phyloP scores from a whole-genome alignment of 2,113 vertebrate genomes.

The Accipiter cooperii region DNA sequence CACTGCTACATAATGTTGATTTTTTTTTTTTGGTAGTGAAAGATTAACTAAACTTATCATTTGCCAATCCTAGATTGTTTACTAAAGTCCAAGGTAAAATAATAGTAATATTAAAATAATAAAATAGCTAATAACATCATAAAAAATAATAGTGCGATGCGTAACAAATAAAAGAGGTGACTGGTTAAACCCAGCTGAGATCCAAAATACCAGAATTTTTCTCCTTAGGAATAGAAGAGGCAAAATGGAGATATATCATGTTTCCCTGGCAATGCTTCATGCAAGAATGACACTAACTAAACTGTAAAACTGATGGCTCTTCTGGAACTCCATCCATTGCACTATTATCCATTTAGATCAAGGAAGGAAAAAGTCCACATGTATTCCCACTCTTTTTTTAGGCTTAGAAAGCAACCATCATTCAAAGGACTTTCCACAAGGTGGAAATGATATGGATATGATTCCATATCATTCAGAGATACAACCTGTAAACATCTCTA shows the following conservation, averaged over 20 bases:
- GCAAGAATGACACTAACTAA: neutral
- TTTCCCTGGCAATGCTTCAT: neutral
- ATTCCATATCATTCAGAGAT: neutral
- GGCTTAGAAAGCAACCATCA: neutral
- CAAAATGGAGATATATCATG: neutral
- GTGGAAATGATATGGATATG: too few species aligned
- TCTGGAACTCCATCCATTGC: neutral
- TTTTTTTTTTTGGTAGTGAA: neutral
- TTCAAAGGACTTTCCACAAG: neutral
- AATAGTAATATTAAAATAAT: neutral
- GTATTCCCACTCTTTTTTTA: neutral
- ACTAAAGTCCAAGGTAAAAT: neutral
- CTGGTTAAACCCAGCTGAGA: neutral
- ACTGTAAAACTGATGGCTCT: neutral
- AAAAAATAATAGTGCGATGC: neutral
- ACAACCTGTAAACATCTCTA: neutral
- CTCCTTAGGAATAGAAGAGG: neutral
- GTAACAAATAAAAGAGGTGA: neutral
- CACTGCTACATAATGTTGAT: neutral
- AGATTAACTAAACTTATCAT: neutral
- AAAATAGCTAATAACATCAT: neutral
- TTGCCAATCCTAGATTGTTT: neutral
- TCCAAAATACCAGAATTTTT: neutral
- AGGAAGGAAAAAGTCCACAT: neutral
- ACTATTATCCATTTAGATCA: neutral